Base-by-base conservation (phyloP, 2,113 vertebrate species). In the Brachyistius frenatus region DNA sequence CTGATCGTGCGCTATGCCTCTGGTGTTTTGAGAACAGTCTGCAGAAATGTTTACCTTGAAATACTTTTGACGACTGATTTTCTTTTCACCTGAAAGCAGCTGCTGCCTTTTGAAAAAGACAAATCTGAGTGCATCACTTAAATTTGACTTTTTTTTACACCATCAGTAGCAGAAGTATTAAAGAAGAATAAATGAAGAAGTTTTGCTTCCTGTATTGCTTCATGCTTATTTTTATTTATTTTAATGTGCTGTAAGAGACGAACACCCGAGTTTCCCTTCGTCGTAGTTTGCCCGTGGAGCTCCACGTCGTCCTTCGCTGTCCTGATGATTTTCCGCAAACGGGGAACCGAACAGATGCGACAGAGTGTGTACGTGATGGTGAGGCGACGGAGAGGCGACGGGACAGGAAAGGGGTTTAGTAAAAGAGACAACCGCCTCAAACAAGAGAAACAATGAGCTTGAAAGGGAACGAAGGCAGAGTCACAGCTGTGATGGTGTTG, bases 401-500 rank as follows among this genome's bases (percentile, higher is more conserved):
- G 37, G 5, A 11, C 33, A 2, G n/a, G 23, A 36, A 36, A 54
- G 31, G 4, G 5, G 10, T 44, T 11, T 3, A 3, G 9, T 44
- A 44, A 41, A 41, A 8, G 9, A 8, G 37, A 4, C 7, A 37
- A 37, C 7, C 10, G 39, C 8, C 39, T 41, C 5, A 32, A n/a
- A 50, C 9, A 2, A 52, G 13, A 39, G 16, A n/a, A 6, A n/a
- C 5, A 23, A 23, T 73, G 50, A 35, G 4, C 8, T 10, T 10
- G 39, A 65, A 0, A 5, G 16, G 14, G 44, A 44, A 31, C 37
- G 39, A 46, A 41, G 39, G 6, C 3, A 41, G 13, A 44, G 36
- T 33, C 35, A 35, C 63, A 67, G 66, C 58, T 66, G 53, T 41
- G 69, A 58, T 52, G 11, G 5, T 46, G 36, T 3, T 61, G 5